Evolutionary conservation across 2,888 invertebrate genomes (phyloP).

Genomic region (Sipha maydis): DNA sequence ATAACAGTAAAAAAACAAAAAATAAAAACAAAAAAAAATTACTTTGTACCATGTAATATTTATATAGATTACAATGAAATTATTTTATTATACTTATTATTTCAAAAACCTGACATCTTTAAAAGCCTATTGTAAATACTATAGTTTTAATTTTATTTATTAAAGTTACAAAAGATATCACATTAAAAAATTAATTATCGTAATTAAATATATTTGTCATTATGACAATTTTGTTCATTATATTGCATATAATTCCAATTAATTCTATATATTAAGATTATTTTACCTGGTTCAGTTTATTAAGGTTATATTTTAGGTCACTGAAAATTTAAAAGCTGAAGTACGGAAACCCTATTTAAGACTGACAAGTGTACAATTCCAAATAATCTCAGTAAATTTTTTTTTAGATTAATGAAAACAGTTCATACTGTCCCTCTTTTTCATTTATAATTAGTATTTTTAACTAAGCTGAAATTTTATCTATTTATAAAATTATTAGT

Average conservation of each 20-base stretch:
- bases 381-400: background rate
- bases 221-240: conserved; percentile 46
- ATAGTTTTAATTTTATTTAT: conserved; percentile 61
- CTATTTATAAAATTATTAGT: background rate
- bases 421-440: background rate
- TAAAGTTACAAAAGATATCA: conserved; percentile 56
- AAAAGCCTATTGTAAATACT: conserved; percentile 61
- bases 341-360: background rate
- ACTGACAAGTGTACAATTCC: background rate
- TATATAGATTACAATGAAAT: conserved; percentile 61
- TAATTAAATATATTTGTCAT: conserved; percentile 61
- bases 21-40: conserved; percentile 27
- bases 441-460: background rate
- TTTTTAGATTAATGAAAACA: background rate
- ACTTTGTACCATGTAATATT: conserved; percentile 61
- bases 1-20: conserved; percentile 46
- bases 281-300: background rate
- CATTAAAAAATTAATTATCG: conserved; percentile 58
- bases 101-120: conserved; percentile 62
- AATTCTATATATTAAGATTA: background rate
- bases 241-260: conserved; percentile 20
- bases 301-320: background rate
- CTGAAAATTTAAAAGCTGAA: background rate
- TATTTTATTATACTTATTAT: conserved; percentile 62
- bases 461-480: conserved; percentile 4